Evolutionary conservation across 2,797 vertebrate species (phyloP), one percentile per base, ranked within the genome.

Genomic region (Harpagifer antarcticus): DNA sequence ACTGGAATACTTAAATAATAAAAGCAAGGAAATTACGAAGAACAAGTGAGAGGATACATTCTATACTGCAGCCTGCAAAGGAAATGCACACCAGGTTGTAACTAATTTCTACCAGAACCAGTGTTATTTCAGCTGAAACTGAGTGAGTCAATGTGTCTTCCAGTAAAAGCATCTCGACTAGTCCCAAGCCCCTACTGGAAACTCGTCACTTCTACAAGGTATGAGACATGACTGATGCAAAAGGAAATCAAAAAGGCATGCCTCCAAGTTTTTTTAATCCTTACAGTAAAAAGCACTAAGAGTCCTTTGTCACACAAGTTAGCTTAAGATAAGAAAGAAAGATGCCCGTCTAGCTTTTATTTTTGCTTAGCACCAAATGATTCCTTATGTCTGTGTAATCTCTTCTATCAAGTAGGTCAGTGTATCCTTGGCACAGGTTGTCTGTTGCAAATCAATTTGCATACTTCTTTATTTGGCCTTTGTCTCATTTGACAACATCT

Each of bases 101-200:
- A 23, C 16, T 60, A 19, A 37, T 37, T 37, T 37, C 33, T 27
- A 73, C 55, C 19, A 47, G 67, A 68, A 73, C 17, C 53, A 55
- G 9, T 69, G 62, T 73, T 69, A 20, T 60, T 80, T 50, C 14
- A 79, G 40, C 31, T 63, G 43, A 84, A 65, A 48, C 69, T 49
- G 3, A 45, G 62, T 92, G 90, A 93, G 58, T 91, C 90, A 92
- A 19, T 2, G 40, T 65, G n/a, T 66, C 68, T 92, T 91, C 90
- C 91, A 87, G 89, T 90, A 93, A 91, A 74, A 75, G 49, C 12
- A 50, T 79, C 67, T 74, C 58, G 31, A 82, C 77, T 33, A 52
- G 68, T 84, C 66, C 56, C 49, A 68, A 23, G 53, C 49, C 13
- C 84, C 23, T 70, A 82, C 89, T 88, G 91, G 88, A 89, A 92